Base-by-base conservation (phyloP, 1,140 invertebrate genomes). In the Zaprionus nigranus region DNA sequence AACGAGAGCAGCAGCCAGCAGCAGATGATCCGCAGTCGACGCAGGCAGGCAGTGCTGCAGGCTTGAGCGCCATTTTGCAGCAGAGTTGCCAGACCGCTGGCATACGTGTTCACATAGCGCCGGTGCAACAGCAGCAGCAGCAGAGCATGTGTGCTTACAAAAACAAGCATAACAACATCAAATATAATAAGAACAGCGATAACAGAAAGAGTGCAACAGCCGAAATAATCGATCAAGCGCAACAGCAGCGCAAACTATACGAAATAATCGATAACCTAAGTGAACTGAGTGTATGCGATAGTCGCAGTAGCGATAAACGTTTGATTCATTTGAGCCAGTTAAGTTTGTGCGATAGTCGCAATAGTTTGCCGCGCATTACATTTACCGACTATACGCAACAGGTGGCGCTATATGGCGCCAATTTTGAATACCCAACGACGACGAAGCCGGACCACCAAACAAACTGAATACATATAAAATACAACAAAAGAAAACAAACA, bases 251-350 rank as follows among this genome's bases (percentile, higher is more conserved):
- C 17, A 76, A 84, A n/a, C 59, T 92, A 1, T 90, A 88, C 75
- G 83, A 90, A 60, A 80, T 92, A 26, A 92, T 92, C 57, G 91
- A 92, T 72, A 92, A 92, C 59, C 63, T 92, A 24, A 82, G 77
- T 49, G 71, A 91, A 28, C 70, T 92, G 43, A 81, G 84, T 26
- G 68, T 92, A 57, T 61, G 73, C 54, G 74, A 78, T 63, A 71
- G 53, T 38, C 38, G 43, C n/a, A 54, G 69, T 43, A 54, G 54
- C 46, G 46, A 51, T 51, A 51, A 13, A 1, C 46, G 46, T 24
- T 24, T 24, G 46, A 51, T 51, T 22, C 46, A 51, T 24, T 69
- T 92, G 34, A 85, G 77, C 54, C 73, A 91, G 34, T 73, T 92
- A 43, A 81, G 82, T 30, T 66, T 92, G 59, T 61, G 73, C 54